These are phyloP conservation scores for Dryas iulia DNA, from an alignment of 1,140 invertebrate species.

Conservation along the genomic window DNA sequence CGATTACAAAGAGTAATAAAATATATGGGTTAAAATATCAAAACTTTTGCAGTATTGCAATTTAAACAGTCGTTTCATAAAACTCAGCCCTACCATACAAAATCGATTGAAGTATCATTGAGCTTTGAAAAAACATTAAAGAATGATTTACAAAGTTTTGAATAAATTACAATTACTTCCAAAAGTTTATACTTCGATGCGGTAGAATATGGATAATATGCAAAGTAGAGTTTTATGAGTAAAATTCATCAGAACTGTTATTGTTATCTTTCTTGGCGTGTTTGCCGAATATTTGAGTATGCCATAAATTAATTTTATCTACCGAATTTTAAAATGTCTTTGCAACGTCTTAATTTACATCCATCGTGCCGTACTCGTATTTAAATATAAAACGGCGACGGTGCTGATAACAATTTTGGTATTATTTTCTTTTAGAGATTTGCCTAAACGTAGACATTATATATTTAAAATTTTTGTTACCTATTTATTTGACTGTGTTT, in stretches of 20 bases:
- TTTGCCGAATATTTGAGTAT: slow-evolving; percentile 18
- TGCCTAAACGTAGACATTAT: no score
- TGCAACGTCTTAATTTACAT: slow-evolving; percentile 1
- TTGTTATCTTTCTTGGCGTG: slow-evolving; percentile 29
- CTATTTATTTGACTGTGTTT: no score
- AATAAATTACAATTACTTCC: slow-evolving; percentile 36
- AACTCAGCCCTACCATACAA: slow-evolving; percentile 14
- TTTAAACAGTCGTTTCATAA: slow-evolving; percentile 14
- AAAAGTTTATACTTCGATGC: slow-evolving; percentile 30
- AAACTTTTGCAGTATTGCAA: not conserved
- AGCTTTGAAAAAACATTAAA: slow-evolving; percentile 33
- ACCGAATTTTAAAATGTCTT: not conserved
- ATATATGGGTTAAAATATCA: no score
- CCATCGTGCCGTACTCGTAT: not conserved
- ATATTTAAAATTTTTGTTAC: no score
- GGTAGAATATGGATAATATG: slow-evolving; percentile 35
- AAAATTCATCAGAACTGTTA: slow-evolving; percentile 30
- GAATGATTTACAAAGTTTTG: slow-evolving; percentile 31
- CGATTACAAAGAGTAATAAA: no score
- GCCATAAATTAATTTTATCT: slow-evolving; percentile 23
- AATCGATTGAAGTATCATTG: not conserved
- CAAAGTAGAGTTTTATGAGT: slow-evolving; percentile 38
- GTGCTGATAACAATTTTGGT: not conserved
- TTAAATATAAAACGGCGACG: not conserved
- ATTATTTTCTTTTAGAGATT: not conserved